Base-by-base conservation (phyloP, 2,797 vertebrate species). In the Phoxinus dragarum region DNA sequence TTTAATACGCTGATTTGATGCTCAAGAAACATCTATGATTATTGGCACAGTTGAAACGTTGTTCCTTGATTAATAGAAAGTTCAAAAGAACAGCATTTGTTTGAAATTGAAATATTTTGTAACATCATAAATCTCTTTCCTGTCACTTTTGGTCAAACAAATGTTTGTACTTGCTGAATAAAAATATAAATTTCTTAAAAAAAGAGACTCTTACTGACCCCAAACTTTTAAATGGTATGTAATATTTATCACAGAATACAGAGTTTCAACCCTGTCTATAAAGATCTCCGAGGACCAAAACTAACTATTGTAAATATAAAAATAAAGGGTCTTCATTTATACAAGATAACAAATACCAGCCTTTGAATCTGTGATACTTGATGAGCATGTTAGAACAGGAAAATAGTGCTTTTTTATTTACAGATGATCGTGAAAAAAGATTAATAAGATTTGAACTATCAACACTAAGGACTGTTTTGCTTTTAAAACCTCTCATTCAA, bases 401-500 rank as follows among this genome's bases (percentile, higher is more conserved):
- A 16, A 64, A 31, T 3, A 3, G 38, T 31, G 36, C 1, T 78
- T 77, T 21, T 64, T 61, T 78, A 8, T 64, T 38, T 82, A 19
- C 21, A 74, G 42, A 36, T 36, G 12, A 64, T 82, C 27, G 64
- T 1, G 21, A 7, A 9, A 14, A 27, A 42, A 40, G 2, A 59
- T 76, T 67, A 21, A 71, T 56, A 61, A 5, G 44, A 19, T 9
- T 40, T 82, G 31, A 64, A 38, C 81, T 11, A n/a, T 36, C 34
- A 49, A 6, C 44, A 14, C 44, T 49, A 75, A 21, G 8, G 5
- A 66, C 23, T 42, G 27, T 64, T 49, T 84, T 74, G 71, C 61
- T 69, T 68, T 82, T 21, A 21, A 69, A 17, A 61, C 34, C 38
- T 69, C 61, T 85, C 66, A 72, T 49, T 40, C 38, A 59, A n/a